Base-by-base conservation (phyloP, 2,888 invertebrate species). In the Watsonalla binaria region DNA sequence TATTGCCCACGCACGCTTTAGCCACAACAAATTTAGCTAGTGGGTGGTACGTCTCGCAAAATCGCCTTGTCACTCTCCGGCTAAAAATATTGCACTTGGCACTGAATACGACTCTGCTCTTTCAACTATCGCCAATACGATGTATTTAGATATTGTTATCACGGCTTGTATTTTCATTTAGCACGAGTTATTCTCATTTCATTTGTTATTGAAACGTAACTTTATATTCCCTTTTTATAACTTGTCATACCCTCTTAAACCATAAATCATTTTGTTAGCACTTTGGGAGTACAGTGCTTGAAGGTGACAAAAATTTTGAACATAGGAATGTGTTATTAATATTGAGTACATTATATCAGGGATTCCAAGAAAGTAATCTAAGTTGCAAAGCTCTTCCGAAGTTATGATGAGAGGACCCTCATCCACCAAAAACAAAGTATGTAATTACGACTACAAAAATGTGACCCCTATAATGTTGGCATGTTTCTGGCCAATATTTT, bases 41-140 rank as follows among this genome's bases (percentile, higher is more conserved):
- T 76, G 68, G 71, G 24, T 24, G 24, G 24, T 24, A 4, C 24
- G 24, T 68, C 56, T 66, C 63, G 59, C 69, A 70, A 78, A 82
- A 76, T 63, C 76, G 78, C 78, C 57, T 58, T 76, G 80, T 84
- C 84, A 82, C 76, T 73, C 72, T 57, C 63, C 70, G 66, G 78
- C 84, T 84, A 84, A 84, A 88, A 83, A 86, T 88, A 87, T 84
- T 84, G 78, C 81, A 80, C 83, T 87, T 88, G 87, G 88, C 88
- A 86, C 82, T 78, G 78, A 79, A 80, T 76, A 77, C 76, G 74
- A 74, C 79, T 78, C 82, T 76, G 79, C 82, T 78, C 79, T 86
- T 84, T 86, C 86, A 86, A 80, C 77, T 77, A 71, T 67, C 67
- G 86, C 88, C 87, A 88, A 87, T 59, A 72, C 70, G 66, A 60